Base-by-base conservation (phyloP, 2,113 vertebrate species). In the Phrynosoma platyrhinos region DNA sequence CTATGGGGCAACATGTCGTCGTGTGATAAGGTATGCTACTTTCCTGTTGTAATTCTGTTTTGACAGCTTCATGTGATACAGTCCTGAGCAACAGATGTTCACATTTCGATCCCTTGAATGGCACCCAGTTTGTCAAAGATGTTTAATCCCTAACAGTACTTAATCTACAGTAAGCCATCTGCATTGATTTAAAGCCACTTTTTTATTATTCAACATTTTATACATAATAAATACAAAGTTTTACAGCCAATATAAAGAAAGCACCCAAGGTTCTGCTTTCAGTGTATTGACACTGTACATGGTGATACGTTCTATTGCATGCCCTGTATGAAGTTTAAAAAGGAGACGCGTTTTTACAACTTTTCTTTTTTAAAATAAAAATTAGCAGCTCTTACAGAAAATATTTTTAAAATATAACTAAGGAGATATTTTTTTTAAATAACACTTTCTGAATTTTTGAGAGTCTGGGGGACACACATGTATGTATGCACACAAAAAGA, bases 141-240 rank as follows among this genome's bases (percentile, higher is more conserved):
- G 23, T 52, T 47, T 47, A 27, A 47, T 30, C 30, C 20, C 5
- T 0, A 0, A 55, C 0, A 0, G 27, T 0, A 42, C 27, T 69
- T 1, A 12, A 25, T 2, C 23, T 1, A 2, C 16, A 10, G n/a
- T 77, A 69, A n/a, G 2, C 52, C 62, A 64, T 23, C 12, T 66
- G 47, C 0, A 80, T 91, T 32, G 80, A 77, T 83, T 91, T 92
- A 93, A 91, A 95, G 96, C 93, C 94, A 90, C 94, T 93, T 96
- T 97, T 97, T 98, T 98, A 98, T 99, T 99, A 98, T 98, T 98
- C 98, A 99, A 99, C 98, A 98, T 98, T 99, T 97, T 99, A 97
- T 99, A 99, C 98, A 99, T 98, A 99, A 99, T 99, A 99, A 99
- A 99, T 99, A 99, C 98, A 99, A 99, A 99, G 96, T 98, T 98